Evolutionary conservation across 2,888 invertebrate species (phyloP).

Genomic region (Drosophila siamana): DNA sequence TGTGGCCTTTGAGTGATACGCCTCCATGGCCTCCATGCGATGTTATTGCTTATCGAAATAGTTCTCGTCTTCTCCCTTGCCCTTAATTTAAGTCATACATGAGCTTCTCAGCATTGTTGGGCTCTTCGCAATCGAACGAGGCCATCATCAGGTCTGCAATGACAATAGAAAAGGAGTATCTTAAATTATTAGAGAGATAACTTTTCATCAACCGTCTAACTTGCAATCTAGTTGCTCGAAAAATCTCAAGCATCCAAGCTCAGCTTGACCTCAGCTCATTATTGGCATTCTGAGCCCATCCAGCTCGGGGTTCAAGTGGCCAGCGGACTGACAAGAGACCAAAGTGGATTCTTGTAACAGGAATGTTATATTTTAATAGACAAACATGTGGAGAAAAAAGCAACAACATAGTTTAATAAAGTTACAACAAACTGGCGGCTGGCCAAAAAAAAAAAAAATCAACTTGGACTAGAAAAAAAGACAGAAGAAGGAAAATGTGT

Average conservation of each 20-base stretch:
- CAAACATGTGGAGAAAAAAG: conserved; percentile 39
- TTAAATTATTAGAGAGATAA: too few species aligned
- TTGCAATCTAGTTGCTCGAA: neutral
- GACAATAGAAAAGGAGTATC: neutral
- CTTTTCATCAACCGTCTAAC: too few species aligned
- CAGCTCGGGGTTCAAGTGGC: conserved; percentile 47
- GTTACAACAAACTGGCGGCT: conserved; percentile 55
- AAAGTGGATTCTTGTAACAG: conserved; percentile 31
- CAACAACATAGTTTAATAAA: conserved; percentile 56
- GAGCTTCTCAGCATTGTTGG: conserved; percentile 55
- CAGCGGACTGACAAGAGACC: conserved; percentile 8
- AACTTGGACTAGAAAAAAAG: conserved; percentile 1
- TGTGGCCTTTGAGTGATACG: conserved; percentile 49
- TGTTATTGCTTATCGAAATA: conserved; percentile 32
- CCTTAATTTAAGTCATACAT: conserved; percentile 55
- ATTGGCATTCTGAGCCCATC: neutral
- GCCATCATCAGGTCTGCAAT: conserved; percentile 57
- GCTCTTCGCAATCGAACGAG: conserved; percentile 55
- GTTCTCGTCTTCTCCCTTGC: neutral
- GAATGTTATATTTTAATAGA: conserved; percentile 51
- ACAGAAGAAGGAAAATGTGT: conserved; percentile 5
- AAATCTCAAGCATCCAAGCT: conserved; percentile 11
- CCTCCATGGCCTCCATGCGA: conserved; percentile 61
- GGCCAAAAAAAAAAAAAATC: conserved; percentile 38
- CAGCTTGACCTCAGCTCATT: conserved; percentile 39